Percentiles rank a stretch among this genome's conserved stretches.
These are phyloP conservation scores for Melanotaenia maccullochi DNA, from an alignment of 2,797 vertebrate genomes.

Conservation along the genomic window DNA sequence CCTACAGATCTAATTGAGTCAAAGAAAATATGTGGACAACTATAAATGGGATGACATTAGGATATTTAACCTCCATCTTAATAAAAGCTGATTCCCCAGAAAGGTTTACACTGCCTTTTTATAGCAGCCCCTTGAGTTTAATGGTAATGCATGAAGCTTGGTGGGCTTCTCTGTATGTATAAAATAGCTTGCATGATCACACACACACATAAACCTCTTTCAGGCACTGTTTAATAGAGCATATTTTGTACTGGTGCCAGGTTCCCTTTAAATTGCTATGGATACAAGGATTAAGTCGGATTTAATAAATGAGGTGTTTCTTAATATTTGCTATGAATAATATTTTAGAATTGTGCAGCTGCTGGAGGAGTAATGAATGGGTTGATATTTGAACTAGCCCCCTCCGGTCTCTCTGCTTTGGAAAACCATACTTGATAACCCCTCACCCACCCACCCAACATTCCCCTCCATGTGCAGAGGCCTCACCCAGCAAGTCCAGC, in stretches of 20 bases:
- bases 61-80: constrained; percentile 64
- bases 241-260: constrained; percentile 41
- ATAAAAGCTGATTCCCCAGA: constrained; percentile 70
- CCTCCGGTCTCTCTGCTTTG: constrained; percentile 32
- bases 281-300: constrained; percentile 75
- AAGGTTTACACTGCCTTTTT: constrained; percentile 67
- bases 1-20: constrained; percentile 60
- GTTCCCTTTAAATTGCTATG: constrained; percentile 71
- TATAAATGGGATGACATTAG: constrained; percentile 59
- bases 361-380: constrained; percentile 62
- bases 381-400: constrained; percentile 64
- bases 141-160: constrained; percentile 61
- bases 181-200: constrained; percentile 74
- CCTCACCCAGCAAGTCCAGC: constrained; percentile 72
- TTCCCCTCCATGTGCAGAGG: constrained; percentile 42
- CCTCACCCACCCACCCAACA: constrained; percentile 10
- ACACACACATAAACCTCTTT: constrained; percentile 69
- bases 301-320: constrained; percentile 68
- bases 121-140: constrained; percentile 64
- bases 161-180: constrained; percentile 56
- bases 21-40: constrained; percentile 59
- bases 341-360: constrained; percentile 74
- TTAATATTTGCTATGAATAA: constrained; percentile 67
- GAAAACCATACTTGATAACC: constrained; percentile 65
- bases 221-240: constrained; percentile 61